These are phyloP conservation scores for Hydrophis major DNA, from an alignment of 2,797 vertebrate genomes.

Conservation along the genomic window DNA sequence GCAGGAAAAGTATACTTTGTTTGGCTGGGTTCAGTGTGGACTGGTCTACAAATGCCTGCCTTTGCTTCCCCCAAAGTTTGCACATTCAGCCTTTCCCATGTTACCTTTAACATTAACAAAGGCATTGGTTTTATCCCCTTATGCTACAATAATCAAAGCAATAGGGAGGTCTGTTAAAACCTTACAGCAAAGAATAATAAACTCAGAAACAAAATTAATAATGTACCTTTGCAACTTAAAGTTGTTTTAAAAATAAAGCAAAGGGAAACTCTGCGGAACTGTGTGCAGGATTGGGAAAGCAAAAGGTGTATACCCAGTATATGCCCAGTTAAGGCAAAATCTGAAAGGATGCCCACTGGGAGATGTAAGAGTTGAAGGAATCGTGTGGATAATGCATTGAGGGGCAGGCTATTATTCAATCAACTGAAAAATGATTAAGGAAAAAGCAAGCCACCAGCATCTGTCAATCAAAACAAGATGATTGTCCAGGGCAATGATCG, in stretches of 20 bases:
- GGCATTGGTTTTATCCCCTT: not conserved
- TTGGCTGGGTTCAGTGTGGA: not conserved
- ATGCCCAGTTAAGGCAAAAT: not conserved
- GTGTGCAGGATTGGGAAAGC: not conserved
- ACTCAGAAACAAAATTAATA: not conserved
- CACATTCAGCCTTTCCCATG: not conserved
- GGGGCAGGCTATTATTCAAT: not conserved
- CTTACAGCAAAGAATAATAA: not conserved
- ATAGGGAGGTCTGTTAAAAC: not conserved
- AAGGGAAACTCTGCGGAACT: not conserved
- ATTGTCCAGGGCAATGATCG: not conserved
- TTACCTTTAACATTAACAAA: not conserved
- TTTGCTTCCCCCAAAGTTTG: not conserved
- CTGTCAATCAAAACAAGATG: not conserved
- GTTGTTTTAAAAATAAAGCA: not conserved
- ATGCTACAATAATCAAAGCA: not conserved
- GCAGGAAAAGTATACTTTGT: not conserved
- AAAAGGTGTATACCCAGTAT: not conserved
- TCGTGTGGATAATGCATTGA: not conserved
- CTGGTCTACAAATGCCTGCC: not conserved
- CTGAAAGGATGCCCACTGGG: not conserved
- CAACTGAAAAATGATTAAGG: not conserved
- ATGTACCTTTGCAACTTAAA: not conserved
- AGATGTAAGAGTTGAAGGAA: not conserved
- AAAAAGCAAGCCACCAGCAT: not conserved